phyloP scores from a whole-genome alignment of 1,140 invertebrate species.

The Drosophila micromelanica region DNA sequence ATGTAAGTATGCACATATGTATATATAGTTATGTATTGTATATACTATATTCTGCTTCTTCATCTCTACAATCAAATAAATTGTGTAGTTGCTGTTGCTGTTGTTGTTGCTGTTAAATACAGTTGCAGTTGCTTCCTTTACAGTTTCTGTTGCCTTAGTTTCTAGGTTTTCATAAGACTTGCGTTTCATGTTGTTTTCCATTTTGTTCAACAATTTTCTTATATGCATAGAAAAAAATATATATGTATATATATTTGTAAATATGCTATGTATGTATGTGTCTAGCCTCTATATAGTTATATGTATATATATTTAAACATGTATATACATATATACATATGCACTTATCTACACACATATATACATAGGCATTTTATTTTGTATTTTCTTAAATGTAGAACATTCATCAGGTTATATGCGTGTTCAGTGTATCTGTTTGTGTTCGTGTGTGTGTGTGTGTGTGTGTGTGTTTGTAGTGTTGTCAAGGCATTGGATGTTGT shows the following conservation, averaged over 20 bases:
- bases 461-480: not conserved
- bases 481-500: slow-evolving; percentile 30
- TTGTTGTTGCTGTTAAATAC: slow-evolving; percentile 12
- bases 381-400: slow-evolving; percentile 19
- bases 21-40: slow-evolving; percentile 35
- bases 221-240: slow-evolving; percentile 74
- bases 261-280: slow-evolving; percentile 14
- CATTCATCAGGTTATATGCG: slow-evolving; percentile 31
- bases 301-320: slow-evolving; percentile 27
- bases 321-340: slow-evolving; percentile 24
- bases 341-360: slow-evolving; percentile 24
- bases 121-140: slow-evolving; percentile 52
- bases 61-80: slow-evolving; percentile 14
- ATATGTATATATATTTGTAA: slow-evolving; percentile 48
- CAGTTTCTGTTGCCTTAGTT: slow-evolving; percentile 73
- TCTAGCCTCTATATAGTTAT: slow-evolving; percentile 3
- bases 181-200: slow-evolving; percentile 70
- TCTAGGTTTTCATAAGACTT: slow-evolving; percentile 82
- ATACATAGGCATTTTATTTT: slow-evolving; percentile 17
- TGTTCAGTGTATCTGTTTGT: slow-evolving; percentile 26
- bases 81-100: slow-evolving; percentile 8
- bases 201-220: slow-evolving; percentile 73
- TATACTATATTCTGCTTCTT: slow-evolving; percentile 17
- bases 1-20: slow-evolving; percentile 22
- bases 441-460: slow-evolving; percentile 17